A percentile compares a stretch with the other conserved stretches of the same genome.
Conservation (phyloP, 64 coral and sea anemone species). For the Montipora efflorescens region DNA sequence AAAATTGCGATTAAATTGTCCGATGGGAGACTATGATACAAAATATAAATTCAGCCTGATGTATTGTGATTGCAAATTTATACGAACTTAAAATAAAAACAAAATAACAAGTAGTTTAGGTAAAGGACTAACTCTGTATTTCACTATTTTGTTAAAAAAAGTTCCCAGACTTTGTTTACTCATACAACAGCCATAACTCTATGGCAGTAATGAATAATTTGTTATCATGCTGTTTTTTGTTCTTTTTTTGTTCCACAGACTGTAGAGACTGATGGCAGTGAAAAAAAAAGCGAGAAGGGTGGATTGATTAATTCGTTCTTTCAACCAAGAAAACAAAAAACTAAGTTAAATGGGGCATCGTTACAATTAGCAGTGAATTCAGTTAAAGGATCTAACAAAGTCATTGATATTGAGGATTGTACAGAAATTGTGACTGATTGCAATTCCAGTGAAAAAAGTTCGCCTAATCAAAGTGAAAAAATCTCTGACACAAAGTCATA, state of each 20-base stretch:
- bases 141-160: no score
- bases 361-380: not conserved
- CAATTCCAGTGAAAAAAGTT: not conserved
- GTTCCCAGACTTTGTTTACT: no score
- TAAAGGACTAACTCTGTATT: no score
- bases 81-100: no score
- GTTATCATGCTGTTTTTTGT: not conserved
- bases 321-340: not conserved
- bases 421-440: not conserved
- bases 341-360: not conserved
- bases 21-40: no score
- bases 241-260: not conserved
- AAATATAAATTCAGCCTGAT: no score
- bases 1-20: no score
- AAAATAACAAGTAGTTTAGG: no score
- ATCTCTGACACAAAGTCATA: not conserved
- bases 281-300: not conserved
- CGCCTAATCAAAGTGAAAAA: not conserved
- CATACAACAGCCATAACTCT: no score
- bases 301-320: constrained; percentile 35
- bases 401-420: not conserved
- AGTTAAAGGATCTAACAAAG: not conserved
- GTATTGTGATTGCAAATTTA: no score
- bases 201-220: not conserved
- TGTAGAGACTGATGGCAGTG: not conserved